Evolutionary conservation across 2,888 invertebrate genomes (phyloP).

Genomic region (Amblyjoppa proteus): DNA sequence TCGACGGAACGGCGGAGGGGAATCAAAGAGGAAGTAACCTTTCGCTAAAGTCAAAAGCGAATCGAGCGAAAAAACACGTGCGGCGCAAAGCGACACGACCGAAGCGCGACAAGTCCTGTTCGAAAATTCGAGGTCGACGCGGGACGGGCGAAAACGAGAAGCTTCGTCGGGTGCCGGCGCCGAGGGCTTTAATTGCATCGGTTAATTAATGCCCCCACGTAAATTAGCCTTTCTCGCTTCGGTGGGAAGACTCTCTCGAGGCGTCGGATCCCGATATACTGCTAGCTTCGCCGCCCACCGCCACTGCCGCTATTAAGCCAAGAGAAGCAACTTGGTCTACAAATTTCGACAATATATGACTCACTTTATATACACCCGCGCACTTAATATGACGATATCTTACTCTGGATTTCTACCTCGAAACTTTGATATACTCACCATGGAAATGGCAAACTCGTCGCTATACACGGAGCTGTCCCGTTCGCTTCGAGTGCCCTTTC

Average conservation of each 20-base stretch:
- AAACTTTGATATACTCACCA: constrained; percentile 2
- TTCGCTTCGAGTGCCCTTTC: background rate
- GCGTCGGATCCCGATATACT: constrained; percentile 42
- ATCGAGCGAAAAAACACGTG: background rate
- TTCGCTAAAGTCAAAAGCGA: background rate
- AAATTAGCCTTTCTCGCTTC: constrained; percentile 66
- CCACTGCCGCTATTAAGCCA: constrained; percentile 33
- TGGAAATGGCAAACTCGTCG: constrained; percentile 20
- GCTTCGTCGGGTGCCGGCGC: constrained; percentile 22
- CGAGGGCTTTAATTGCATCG: constrained; percentile 67
- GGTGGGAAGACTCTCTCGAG: constrained; percentile 63
- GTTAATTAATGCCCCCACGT: constrained; percentile 68
- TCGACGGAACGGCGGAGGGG: background rate
- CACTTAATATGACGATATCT: constrained; percentile 4
- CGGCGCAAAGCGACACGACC: background rate
- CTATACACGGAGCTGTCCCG: background rate
- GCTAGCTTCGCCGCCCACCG: background rate
- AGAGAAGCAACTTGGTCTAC: constrained; percentile 58
- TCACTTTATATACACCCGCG: background rate
- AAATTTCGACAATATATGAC: constrained; percentile 52
- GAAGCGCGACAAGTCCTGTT: constrained; percentile 5
- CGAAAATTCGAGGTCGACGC: constrained; percentile 44
- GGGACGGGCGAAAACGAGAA: constrained; percentile 3
- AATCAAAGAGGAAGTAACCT: background rate
- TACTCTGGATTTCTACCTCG: background rate